phyloP scores from a whole-genome alignment of 2,797 vertebrate species.

The Mormyrops attenuatus region DNA sequence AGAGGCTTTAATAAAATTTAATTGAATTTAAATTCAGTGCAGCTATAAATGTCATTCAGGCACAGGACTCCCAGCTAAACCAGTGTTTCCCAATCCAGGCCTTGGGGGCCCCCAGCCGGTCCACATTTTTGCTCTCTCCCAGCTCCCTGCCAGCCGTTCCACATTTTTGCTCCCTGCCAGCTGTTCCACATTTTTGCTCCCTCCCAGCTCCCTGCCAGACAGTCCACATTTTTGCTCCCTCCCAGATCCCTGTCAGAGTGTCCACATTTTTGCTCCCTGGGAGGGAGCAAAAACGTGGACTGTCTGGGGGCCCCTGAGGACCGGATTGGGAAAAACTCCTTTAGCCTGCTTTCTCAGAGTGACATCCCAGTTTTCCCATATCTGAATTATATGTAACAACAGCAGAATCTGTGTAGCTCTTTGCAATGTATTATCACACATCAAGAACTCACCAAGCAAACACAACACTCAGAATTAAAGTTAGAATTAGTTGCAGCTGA shows the following conservation, averaged over 20 bases:
- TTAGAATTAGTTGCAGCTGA: not conserved
- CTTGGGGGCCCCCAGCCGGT: not conserved
- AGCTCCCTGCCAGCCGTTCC: not conserved
- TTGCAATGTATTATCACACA: not conserved
- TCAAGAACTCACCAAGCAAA: not conserved
- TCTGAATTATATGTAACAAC: not conserved
- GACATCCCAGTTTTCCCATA: not conserved
- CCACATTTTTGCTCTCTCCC: not conserved
- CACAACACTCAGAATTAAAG: not conserved
- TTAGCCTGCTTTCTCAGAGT: not conserved
- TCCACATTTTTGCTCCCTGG: not conserved
- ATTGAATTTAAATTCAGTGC: not conserved
- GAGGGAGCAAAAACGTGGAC: not conserved
- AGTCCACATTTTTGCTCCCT: not conserved
- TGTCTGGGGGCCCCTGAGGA: too few species aligned
- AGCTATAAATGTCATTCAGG: not conserved
- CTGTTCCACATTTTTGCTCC: not conserved
- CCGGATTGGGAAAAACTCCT: too few species aligned
- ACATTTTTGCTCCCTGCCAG: not conserved
- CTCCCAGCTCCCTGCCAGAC: not conserved
- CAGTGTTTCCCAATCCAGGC: not conserved
- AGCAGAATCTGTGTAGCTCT: not conserved
- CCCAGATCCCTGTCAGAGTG: not conserved
- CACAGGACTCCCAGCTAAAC: not conserved
- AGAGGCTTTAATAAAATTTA: not conserved